phyloP scores from a whole-genome alignment of 2,797 vertebrate genomes.

The Sebastes oblongus region DNA sequence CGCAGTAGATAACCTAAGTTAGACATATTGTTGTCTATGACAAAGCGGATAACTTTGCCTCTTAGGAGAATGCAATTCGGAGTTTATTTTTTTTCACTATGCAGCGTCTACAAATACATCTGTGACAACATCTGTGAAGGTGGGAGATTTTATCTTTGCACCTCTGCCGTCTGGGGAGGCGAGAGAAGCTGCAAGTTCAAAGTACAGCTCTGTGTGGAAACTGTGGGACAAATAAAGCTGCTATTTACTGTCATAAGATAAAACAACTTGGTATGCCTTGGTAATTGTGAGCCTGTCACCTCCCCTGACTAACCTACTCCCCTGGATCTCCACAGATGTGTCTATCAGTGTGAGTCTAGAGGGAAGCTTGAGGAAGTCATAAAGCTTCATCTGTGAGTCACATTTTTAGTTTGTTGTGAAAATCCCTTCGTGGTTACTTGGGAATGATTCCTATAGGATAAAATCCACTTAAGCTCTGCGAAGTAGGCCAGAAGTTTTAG shows the following conservation, averaged over 20 bases:
- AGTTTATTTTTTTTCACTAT: background rate
- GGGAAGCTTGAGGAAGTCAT: slow-evolving; percentile 33
- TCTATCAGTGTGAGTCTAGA: slow-evolving; percentile 4
- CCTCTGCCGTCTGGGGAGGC: slow-evolving; percentile 1
- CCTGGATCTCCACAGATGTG: slow-evolving; percentile 11
- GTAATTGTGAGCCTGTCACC: slow-evolving; percentile 22
- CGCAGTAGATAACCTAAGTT: slow-evolving; percentile 2
- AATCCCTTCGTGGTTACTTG: slow-evolving; percentile 27
- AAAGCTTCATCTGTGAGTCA: slow-evolving; percentile 30
- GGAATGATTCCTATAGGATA: slow-evolving; percentile 32
- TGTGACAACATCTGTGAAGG: slow-evolving; percentile 30
- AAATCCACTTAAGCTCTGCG: slow-evolving; percentile 20
- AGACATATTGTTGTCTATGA: slow-evolving; percentile 6
- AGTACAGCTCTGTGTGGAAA: slow-evolving; percentile 22
- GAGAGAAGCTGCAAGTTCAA: slow-evolving; percentile 21
- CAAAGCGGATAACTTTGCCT: slow-evolving; percentile 1
- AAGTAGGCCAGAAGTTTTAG: slow-evolving; percentile 16
- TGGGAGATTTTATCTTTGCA: slow-evolving; percentile 8
- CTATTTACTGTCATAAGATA: slow-evolving; percentile 20
- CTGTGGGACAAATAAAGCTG: slow-evolving; percentile 11
- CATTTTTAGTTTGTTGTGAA: slow-evolving; percentile 40
- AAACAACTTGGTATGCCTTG: slow-evolving; percentile 10
- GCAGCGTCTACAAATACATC: slow-evolving; percentile 13
- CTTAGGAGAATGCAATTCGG: background rate
- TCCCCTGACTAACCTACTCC: slow-evolving; percentile 21